Conservation (phyloP, 2,888 invertebrate species). For the Azorinus chamasolen region DNA sequence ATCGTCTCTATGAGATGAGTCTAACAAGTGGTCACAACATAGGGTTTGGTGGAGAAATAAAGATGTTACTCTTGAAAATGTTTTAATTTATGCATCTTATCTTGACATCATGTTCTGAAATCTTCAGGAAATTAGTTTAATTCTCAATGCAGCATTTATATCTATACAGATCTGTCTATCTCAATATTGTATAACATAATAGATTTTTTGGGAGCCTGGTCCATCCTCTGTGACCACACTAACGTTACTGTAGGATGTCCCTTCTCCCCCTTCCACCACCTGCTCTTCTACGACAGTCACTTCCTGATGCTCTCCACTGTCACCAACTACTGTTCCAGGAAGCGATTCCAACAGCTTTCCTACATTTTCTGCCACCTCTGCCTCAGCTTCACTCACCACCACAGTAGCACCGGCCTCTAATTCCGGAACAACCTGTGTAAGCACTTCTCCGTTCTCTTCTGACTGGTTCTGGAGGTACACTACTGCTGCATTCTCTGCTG, state of each 20-base stretch:
- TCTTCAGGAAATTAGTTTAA: no score
- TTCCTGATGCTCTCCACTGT: background rate
- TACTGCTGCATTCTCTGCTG: background rate
- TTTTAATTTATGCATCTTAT: no score
- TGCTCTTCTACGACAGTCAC: constrained; percentile 12
- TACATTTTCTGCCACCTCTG: no score
- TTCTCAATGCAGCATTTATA: no score
- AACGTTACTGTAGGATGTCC: background rate
- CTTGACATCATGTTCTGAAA: no score
- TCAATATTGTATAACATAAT: constrained; percentile 2
- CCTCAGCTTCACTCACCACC: background rate
- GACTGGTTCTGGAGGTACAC: background rate
- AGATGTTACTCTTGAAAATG: no score
- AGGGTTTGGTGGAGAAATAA: no score
- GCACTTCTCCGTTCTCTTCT: background rate
- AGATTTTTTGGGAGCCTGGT: background rate
- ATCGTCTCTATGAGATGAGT: no score
- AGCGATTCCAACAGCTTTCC: background rate
- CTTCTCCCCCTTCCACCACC: constrained; percentile 10
- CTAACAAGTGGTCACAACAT: no score
- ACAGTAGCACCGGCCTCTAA: background rate
- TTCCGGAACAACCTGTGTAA: background rate
- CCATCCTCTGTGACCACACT: background rate
- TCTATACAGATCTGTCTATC: no score
- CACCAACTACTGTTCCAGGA: background rate